Conservation (phyloP, 2,113 vertebrate genomes). For the Calonectris borealis region DNA sequence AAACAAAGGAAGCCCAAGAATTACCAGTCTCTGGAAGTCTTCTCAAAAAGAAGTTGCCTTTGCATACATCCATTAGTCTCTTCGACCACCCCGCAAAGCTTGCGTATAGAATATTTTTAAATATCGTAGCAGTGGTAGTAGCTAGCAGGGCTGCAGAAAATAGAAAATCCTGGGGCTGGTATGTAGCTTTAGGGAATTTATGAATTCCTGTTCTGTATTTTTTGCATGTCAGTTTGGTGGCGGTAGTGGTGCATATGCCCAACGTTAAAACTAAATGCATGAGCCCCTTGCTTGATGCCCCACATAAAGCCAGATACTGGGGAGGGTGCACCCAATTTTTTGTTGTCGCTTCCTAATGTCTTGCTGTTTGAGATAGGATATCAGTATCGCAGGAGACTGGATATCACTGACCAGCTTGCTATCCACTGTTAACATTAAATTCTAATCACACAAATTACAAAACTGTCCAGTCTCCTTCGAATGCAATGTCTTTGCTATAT, state of each 20-base stretch:
- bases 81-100: not conserved
- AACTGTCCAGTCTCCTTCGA: constrained; percentile 76
- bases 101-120: not conserved
- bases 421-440: constrained; percentile 11
- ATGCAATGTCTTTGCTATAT: constrained; percentile 40
- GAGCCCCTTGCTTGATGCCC: constrained; percentile 96
- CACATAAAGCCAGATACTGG: constrained; percentile 97
- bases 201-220: constrained; percentile 52
- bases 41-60: not conserved
- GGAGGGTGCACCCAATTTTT: constrained; percentile 91
- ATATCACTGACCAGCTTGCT: constrained; percentile 45
- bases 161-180: not conserved
- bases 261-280: constrained; percentile 92
- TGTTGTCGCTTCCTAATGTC: constrained; percentile 85
- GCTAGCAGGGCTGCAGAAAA: not conserved
- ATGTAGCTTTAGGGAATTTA: not conserved
- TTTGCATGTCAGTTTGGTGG: constrained; percentile 89
- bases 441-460: constrained; percentile 34
- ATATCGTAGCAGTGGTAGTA: not conserved
- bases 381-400: constrained; percentile 75
- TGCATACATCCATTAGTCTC: not conserved
- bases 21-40: not conserved
- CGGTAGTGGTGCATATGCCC: constrained; percentile 81
- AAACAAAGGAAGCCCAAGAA: not conserved
- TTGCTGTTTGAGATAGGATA: constrained; percentile 76